Evolutionary conservation across 2,888 invertebrate genomes (phyloP).

Genomic region (Eupithecia insigniata): DNA sequence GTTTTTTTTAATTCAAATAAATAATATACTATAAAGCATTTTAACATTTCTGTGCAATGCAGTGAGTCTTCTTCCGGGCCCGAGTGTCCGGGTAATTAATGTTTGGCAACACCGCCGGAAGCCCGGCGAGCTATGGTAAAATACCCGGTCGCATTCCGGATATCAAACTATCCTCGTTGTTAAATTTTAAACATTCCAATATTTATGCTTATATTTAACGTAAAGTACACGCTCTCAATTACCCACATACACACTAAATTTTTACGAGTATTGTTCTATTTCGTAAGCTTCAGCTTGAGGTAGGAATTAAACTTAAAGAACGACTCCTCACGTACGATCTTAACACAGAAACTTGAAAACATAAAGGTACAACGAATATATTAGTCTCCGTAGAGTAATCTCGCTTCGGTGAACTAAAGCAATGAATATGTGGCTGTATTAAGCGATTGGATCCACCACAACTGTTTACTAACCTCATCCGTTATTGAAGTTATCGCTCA

Average conservation of each 20-base stretch:
- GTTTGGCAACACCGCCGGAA: slow-evolving; percentile 64
- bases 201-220: slow-evolving; percentile 17
- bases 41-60: slow-evolving; percentile 19
- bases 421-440: slow-evolving; percentile 16
- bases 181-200: slow-evolving; percentile 12
- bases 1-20: background rate
- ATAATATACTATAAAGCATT: background rate
- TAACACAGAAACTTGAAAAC: slow-evolving; percentile 20
- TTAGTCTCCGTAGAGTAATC: slow-evolving; percentile 1
- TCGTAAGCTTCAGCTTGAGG: slow-evolving; percentile 3
- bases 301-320: slow-evolving; percentile 13
- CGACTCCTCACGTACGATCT: slow-evolving; percentile 23
- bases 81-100: slow-evolving; percentile 72
- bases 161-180: slow-evolving; percentile 37
- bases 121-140: slow-evolving; percentile 51
- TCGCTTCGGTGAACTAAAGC: slow-evolving; percentile 11
- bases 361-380: slow-evolving; percentile 13
- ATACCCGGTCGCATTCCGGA: slow-evolving; percentile 53
- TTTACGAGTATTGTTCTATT: slow-evolving; percentile 12
- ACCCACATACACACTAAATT: background rate
- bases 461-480: slow-evolving; percentile 17
- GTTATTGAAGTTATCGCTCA: slow-evolving; percentile 28
- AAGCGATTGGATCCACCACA: slow-evolving; percentile 15
- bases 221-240: background rate
- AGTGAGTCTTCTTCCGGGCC: slow-evolving; percentile 49